phyloP scores from a whole-genome alignment of 2,113 vertebrate genomes.

The Orientallactaga bullata region DNA sequence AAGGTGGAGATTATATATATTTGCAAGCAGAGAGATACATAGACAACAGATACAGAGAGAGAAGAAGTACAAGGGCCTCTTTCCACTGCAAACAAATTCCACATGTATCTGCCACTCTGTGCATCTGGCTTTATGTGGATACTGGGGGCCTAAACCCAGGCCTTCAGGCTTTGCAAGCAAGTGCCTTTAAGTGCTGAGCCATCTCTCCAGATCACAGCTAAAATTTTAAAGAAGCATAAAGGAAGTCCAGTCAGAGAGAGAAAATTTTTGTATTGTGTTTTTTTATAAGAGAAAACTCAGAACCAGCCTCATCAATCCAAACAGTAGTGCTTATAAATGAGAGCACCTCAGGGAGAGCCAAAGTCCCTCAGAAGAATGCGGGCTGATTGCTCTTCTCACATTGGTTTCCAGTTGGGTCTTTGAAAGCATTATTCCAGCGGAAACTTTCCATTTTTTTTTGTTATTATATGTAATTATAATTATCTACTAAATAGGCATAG shows the following conservation, averaged over 20 bases:
- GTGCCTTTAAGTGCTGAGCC: too few species aligned
- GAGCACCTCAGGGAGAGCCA: neutral
- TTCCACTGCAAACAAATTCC: too few species aligned
- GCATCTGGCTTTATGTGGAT: too few species aligned
- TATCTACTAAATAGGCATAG: neutral
- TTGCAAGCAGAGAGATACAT: too few species aligned
- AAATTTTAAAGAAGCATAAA: neutral
- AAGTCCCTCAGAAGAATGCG: neutral
- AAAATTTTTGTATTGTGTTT: neutral
- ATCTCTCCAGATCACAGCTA: neutral
- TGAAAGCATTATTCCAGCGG: neutral
- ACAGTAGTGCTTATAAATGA: neutral
- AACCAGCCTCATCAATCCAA: neutral
- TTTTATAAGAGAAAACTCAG: constrained; percentile 9
- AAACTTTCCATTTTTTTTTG: neutral
- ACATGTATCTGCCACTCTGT: too few species aligned
- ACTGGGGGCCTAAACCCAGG: too few species aligned
- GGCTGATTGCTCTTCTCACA: neutral
- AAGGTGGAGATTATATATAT: too few species aligned
- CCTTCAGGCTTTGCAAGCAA: too few species aligned
- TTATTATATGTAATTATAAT: neutral
- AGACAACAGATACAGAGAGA: too few species aligned
- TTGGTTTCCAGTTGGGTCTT: neutral
- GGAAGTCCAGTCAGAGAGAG: neutral
- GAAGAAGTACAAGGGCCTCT: too few species aligned